Percentiles rank a stretch among this genome's conserved stretches.
phyloP scores from a whole-genome alignment of 2,797 vertebrate species.

The Cyprinodon diabolis region DNA sequence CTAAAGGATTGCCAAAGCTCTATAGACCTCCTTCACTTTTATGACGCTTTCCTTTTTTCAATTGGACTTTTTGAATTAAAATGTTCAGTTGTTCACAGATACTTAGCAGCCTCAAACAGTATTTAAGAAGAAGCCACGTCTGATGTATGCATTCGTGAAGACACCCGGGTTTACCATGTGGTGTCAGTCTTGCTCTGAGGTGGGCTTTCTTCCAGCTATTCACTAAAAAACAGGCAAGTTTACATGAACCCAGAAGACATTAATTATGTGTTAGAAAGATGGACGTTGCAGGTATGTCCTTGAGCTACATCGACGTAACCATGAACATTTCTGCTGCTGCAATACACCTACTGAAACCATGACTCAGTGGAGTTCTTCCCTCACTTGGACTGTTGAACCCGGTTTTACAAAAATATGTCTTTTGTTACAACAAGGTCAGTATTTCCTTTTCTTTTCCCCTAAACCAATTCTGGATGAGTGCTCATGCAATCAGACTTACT shows the following conservation, averaged over 20 bases:
- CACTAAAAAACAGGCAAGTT: not conserved
- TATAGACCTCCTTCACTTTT: not conserved
- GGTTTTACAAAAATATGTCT: slow-evolving; percentile 8
- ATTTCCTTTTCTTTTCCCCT: slow-evolving; percentile 16
- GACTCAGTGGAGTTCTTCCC: slow-evolving; percentile 46
- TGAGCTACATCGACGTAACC: not conserved
- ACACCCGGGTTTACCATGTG: not conserved
- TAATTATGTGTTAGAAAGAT: slow-evolving; percentile 1
- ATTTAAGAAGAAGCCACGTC: too few relatives aligned
- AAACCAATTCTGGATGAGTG: slow-evolving; percentile 27
- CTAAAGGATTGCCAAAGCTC: too few relatives aligned
- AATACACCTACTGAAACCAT: slow-evolving; percentile 39
- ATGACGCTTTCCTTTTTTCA: not conserved
- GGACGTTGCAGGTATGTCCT: slow-evolving; percentile 25
- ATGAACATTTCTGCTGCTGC: slow-evolving; percentile 23
- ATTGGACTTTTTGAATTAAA: not conserved
- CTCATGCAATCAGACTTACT: slow-evolving; percentile 56
- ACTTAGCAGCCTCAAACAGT: not conserved
- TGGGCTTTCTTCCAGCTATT: not conserved
- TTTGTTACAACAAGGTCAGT: slow-evolving; percentile 53
- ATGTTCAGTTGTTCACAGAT: not conserved
- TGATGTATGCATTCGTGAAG: not conserved
- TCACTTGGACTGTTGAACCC: not conserved
- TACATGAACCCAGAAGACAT: not conserved
- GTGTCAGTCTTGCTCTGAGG: not conserved